Percentiles rank a stretch among this genome's conserved stretches.
These are phyloP conservation scores for Hybos culiciformis DNA, from an alignment of 2,888 invertebrate genomes.

Conservation along the genomic window DNA sequence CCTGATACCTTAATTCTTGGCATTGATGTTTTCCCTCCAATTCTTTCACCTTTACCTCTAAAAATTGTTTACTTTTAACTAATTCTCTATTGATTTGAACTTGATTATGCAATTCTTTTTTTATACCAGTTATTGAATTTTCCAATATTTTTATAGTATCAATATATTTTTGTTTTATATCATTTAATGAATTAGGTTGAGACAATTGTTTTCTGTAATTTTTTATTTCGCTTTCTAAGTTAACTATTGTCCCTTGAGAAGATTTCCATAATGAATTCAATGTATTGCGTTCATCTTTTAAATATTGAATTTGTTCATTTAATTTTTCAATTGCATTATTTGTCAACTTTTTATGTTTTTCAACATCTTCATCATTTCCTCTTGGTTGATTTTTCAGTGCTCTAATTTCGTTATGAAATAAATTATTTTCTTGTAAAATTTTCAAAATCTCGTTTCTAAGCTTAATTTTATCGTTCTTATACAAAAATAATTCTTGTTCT, in stretches of 20 bases:
- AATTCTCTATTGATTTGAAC: constrained; percentile 17
- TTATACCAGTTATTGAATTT: constrained; percentile 30
- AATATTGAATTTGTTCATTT: constrained; percentile 28
- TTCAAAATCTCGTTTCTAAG: constrained; percentile 25
- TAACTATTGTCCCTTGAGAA: constrained; percentile 49
- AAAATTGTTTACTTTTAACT: constrained; percentile 18
- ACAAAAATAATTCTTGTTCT: constrained; percentile 22
- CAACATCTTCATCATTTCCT: constrained; percentile 9
- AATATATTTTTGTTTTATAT: constrained; percentile 14
- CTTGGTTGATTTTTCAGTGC: constrained; percentile 16
- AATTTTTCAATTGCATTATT: constrained; percentile 30
- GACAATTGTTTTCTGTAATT: constrained; percentile 33
- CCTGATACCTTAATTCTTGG: no score
- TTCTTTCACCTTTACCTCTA: constrained; percentile 16
- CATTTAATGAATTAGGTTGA: constrained; percentile 16
- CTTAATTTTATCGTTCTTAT: constrained; percentile 27
- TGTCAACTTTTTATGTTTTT: constrained; percentile 20
- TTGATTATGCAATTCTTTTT: constrained; percentile 19
- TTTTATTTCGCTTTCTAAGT: constrained; percentile 51
- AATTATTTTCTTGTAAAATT: constrained; percentile 32
- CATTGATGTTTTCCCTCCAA: not conserved
- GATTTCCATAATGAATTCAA: constrained; percentile 52
- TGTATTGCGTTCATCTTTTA: constrained; percentile 47
- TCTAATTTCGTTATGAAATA: constrained; percentile 20
- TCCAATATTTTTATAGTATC: constrained; percentile 43